A percentile compares a stretch with the other conserved stretches of the same genome.
phyloP scores from a whole-genome alignment of 2,888 invertebrate species.

The Onthophagus sagittarius region DNA sequence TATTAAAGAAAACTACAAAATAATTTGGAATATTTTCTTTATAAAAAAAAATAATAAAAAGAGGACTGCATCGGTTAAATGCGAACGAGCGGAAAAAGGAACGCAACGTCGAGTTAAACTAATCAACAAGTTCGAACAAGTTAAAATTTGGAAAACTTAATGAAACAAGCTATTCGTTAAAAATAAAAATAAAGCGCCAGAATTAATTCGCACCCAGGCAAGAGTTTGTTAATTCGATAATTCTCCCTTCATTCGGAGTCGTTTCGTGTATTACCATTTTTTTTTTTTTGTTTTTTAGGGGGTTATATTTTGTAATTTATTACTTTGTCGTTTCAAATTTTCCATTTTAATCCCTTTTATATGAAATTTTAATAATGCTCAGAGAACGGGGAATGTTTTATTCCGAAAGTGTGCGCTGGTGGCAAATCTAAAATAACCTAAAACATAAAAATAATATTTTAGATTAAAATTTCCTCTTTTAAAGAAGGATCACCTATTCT shows the following conservation, averaged over 20 bases:
- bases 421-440: constrained; percentile 62
- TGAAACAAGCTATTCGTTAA: not conserved
- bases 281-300: not conserved
- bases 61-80: not conserved
- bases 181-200: not conserved
- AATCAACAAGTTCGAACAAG: not conserved
- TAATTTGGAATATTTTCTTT: not conserved
- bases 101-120: not conserved
- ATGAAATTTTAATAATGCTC: constrained; percentile 45
- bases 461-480: too few relatives aligned
- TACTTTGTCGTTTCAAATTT: not conserved
- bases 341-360: not conserved
- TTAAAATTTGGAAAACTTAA: not conserved
- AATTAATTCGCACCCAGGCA: not conserved
- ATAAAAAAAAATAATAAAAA: not conserved
- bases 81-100: not conserved
- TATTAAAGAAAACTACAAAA: not conserved
- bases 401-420: constrained; percentile 76
- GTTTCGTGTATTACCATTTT: not conserved
- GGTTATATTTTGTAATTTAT: not conserved
- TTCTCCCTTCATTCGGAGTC: not conserved
- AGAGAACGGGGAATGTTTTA: constrained; percentile 77
- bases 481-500: not conserved
- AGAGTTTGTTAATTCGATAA: not conserved
- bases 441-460: constrained; percentile 30